Percentiles rank a stretch among this genome's conserved stretches.
Conservation (phyloP, 2,888 invertebrate genomes). For the Drosophila anomalipes region DNA sequence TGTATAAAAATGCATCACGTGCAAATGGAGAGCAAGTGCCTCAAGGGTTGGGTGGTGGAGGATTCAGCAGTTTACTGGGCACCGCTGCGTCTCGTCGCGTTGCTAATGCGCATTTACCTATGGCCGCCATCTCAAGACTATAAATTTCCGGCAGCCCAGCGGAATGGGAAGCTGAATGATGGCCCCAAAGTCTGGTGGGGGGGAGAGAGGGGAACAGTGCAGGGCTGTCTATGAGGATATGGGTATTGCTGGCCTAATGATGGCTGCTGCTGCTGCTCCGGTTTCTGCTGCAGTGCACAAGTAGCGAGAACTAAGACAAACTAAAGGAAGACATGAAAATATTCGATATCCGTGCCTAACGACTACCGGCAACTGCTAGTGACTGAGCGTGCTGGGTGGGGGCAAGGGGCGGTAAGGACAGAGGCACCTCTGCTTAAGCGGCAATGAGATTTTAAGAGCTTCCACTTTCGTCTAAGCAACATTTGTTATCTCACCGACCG, state of each 20-base stretch:
- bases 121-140: constrained; percentile 61
- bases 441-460: constrained; percentile 81
- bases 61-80: constrained; percentile 18
- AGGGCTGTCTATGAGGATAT: constrained; percentile 1
- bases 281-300: constrained; percentile 45
- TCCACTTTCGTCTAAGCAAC: constrained; percentile 77
- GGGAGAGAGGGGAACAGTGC: background rate
- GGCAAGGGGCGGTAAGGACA: background rate
- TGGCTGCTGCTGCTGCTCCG: constrained; percentile 36
- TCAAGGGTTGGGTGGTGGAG: background rate
- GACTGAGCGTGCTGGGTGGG: background rate
- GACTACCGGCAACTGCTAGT: constrained; percentile 53
- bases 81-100: constrained; percentile 28
- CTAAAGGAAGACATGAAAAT: constrained; percentile 82
- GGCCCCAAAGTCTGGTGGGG: constrained; percentile 1
- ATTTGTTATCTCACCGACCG: constrained; percentile 73
- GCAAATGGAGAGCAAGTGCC: constrained; percentile 1
- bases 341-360: constrained; percentile 80
- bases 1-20: constrained; percentile 41
- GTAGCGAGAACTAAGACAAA: constrained; percentile 68
- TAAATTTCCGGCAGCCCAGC: constrained; percentile 65
- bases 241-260: constrained; percentile 62
- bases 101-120: constrained; percentile 73
- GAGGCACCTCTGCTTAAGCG: constrained; percentile 33
- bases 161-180: constrained; percentile 17